Evolutionary conservation across 2,888 invertebrate species (phyloP), one percentile per base, ranked within the genome.

Genomic region (Melanophora roralis): DNA sequence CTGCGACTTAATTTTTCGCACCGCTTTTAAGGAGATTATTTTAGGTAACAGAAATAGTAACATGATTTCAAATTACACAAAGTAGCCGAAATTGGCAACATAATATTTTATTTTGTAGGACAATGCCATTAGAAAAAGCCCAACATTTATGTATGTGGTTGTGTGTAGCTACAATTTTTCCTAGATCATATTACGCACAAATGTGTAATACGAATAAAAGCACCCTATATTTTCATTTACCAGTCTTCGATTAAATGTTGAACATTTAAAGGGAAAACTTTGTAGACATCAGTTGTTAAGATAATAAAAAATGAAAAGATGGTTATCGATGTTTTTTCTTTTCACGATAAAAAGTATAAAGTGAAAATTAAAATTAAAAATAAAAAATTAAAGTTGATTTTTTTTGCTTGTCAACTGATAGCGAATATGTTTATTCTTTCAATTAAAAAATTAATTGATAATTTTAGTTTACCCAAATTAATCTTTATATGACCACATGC

Each of bases 1-100:
- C 72, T 55, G 55, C 27, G 62, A 80, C 72, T 80, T 72, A 64
- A 75, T 67, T 67, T 75, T 72, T 76, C 79, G 75, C 79, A 76
- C 79, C 75, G 75, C 75, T 72, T 72, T 80, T 72, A 71, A 74
- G 55, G 38, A 75, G 74, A 72, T 80, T 75, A 75, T 67, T 72
- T 79, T 72, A 80, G 79, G 79, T 80, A 80, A 49, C 47, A 45
- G 36, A 75, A 67, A 38, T 55, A 19, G 45, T 38, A 65, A 65
- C 62, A 71, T 40, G 21, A 23, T 51, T 47, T 11, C 21, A 71
- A 69, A 57, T 16, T n/a, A n/a, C 27, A 69, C 23, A 47, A 32
- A 34, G 12, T 4, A 53, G 19, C 27, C 27, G 27, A 68, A 62
- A 62, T 62, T 55, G 53, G 75, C 53, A 75, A 75, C 62, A 27